phyloP scores from a whole-genome alignment of 2,888 invertebrate species.

The Serripes groenlandicus region DNA sequence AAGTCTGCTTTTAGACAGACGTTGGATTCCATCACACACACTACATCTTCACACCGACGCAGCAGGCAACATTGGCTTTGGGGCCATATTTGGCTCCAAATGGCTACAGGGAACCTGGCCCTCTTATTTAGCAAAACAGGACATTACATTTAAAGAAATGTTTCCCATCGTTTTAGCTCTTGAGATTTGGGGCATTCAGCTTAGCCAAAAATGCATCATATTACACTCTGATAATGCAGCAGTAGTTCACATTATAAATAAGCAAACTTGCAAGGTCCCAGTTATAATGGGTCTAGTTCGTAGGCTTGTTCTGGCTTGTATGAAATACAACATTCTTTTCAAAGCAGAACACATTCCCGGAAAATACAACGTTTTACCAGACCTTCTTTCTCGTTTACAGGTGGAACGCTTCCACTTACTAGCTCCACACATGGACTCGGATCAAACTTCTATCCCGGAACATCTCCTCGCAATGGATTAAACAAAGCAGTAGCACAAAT shows the following conservation, averaged over 20 bases:
- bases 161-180: conserved; percentile 59
- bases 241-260: conserved; percentile 59
- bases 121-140: background rate
- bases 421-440: conserved; percentile 46
- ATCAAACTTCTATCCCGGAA: conserved; percentile 28
- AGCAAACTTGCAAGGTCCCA: conserved; percentile 45
- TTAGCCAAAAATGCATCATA: conserved; percentile 39
- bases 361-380: conserved; percentile 51
- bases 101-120: conserved; percentile 43
- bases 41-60: conserved; percentile 51
- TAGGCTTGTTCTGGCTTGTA: conserved; percentile 38
- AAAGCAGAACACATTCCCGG: conserved; percentile 46
- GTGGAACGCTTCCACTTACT: conserved; percentile 32
- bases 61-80: conserved; percentile 41
- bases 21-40: conserved; percentile 10
- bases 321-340: conserved; percentile 54
- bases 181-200: conserved; percentile 43
- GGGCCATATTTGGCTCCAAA: conserved; percentile 4
- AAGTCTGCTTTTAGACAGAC: conserved; percentile 15
- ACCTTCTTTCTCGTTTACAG: conserved; percentile 61
- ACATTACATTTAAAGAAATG: conserved; percentile 51
- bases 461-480: conserved; percentile 3
- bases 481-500: background rate
- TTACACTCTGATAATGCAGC: conserved; percentile 60
- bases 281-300: conserved; percentile 53